phyloP scores from a whole-genome alignment of 2,888 invertebrate species.

The Proisotoma minuta region DNA sequence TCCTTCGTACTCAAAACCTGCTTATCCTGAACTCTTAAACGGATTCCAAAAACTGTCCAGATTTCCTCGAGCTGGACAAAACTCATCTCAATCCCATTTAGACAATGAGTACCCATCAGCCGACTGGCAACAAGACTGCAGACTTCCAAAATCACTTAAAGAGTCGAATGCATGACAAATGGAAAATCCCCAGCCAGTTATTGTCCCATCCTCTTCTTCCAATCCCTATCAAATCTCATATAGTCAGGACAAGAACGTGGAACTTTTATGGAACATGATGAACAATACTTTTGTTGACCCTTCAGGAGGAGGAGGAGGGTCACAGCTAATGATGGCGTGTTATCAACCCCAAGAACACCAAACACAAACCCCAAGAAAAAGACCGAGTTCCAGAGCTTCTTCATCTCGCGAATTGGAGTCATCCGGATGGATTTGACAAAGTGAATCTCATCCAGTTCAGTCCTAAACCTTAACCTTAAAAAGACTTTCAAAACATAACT shows the following conservation, averaged over 20 bases:
- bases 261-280: conserved; percentile 22
- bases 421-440: conserved; percentile 40
- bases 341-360: not conserved
- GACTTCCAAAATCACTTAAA: conserved; percentile 46
- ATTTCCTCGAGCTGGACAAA: conserved; percentile 39
- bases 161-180: conserved; percentile 47
- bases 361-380: conserved; percentile 1
- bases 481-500: too few species aligned
- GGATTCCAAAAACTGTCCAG: conserved; percentile 44
- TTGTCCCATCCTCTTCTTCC: conserved; percentile 21
- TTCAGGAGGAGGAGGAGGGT: conserved; percentile 25
- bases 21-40: conserved; percentile 41
- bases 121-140: conserved; percentile 38
- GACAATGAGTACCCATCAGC: conserved; percentile 46
- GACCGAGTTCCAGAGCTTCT: not conserved
- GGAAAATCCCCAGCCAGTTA: conserved; percentile 27
- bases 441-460: too few species aligned
- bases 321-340: conserved; percentile 9
- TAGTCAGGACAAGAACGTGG: conserved; percentile 1
- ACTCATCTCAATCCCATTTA: conserved; percentile 42
- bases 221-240: conserved; percentile 8
- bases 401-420: conserved; percentile 35
- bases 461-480: too few species aligned
- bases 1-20: conserved; percentile 39
- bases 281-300: not conserved